Evolutionary conservation across 2,888 invertebrate species (phyloP).

Genomic region (Andrena camellia): DNA sequence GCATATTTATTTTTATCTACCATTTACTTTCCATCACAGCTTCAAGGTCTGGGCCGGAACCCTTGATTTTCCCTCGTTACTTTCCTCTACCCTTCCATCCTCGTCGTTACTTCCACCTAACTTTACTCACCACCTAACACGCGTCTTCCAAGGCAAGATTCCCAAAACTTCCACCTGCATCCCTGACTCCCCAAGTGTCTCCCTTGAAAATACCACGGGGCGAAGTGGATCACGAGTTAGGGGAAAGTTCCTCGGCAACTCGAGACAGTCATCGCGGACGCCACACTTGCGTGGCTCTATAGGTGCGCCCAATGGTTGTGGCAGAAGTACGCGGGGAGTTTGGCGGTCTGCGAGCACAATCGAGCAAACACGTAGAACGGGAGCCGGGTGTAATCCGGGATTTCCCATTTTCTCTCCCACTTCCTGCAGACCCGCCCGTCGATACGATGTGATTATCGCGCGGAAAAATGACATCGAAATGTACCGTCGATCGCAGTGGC

Average conservation of each 20-base stretch:
- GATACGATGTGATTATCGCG: slow-evolving; percentile 12
- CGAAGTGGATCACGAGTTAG: slow-evolving; percentile 39
- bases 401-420: slow-evolving; percentile 21
- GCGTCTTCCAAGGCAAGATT: not conserved
- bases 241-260: slow-evolving; percentile 38
- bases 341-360: slow-evolving; percentile 35
- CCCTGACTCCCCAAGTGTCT: not conserved
- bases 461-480: not conserved
- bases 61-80: no score
- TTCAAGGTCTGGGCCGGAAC: no score
- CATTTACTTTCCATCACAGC: no score
- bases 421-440: not conserved
- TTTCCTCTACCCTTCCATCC: not conserved
- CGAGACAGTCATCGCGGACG: slow-evolving; percentile 10
- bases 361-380: slow-evolving; percentile 39
- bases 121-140: not conserved
- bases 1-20: no score
- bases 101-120: not conserved
- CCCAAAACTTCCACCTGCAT: not conserved
- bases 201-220: not conserved
- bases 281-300: slow-evolving; percentile 11
- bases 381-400: slow-evolving; percentile 37
- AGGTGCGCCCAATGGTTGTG: not conserved
- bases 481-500: not conserved
- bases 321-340: slow-evolving; percentile 21